Base-by-base conservation (phyloP, 1,140 invertebrate species). In the Orussus abietinus region DNA sequence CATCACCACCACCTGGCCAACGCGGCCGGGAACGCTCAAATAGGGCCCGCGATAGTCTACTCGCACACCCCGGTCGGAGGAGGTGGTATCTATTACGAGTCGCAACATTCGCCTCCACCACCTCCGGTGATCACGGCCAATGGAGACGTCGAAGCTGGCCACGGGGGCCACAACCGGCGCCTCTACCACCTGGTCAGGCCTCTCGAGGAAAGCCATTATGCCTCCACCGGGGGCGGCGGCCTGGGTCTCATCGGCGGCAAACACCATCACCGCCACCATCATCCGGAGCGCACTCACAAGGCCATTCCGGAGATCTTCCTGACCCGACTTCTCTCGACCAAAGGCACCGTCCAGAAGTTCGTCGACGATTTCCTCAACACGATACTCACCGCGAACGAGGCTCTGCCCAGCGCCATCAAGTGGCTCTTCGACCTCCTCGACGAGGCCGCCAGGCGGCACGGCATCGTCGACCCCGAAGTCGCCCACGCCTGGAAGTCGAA, bases 401-500 rank as follows among this genome's bases (percentile, higher is more conserved):
- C 85, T n/a, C 64, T 95, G 22, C 92, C 92, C 1, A 88, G 90
- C 11, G 88, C 92, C 26, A 84, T 97, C 1, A 97, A 97, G 68
- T 96, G 92, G 91, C 68, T 97, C 5, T 96, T 96, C 66, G 94
- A 97, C 76, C 77, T 96, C 13, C 77, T 96, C 36, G 94, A 97
- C 67, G 89, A 94, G 45, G 90, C 90, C 1, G 91, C 92, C 0
- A 79, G 82, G 42, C 77, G 83, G 38, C 86, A 96, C 59, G 84
- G 84, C 20, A 92, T 95, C 26, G 75, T 82, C 35, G 88, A 92
- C 64, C 84, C 88, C 1, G 91, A 96, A 74, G 90, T 96, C 25
- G 80, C 95, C 1, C 92, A 96, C 66, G 89, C 92, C 2, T 96
- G 93, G 94, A 97, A 97, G 75, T 94, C 90, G 1, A 96, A 96